Evolutionary conservation across 2,888 invertebrate species (phyloP).

Genomic region (Oscheius sp.): DNA sequence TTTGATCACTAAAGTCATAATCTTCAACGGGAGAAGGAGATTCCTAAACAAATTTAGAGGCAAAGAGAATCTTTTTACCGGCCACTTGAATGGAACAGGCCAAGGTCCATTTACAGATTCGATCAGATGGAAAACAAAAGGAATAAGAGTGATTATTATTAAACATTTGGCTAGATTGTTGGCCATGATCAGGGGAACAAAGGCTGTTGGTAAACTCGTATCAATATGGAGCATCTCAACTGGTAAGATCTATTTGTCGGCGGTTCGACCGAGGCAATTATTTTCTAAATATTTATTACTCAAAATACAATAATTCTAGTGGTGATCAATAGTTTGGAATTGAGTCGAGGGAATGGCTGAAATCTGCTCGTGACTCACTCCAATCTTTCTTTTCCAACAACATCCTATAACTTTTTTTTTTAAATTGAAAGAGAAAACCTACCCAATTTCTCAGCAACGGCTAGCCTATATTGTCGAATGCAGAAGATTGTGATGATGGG

Average conservation of each 20-base stretch:
- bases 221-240: too few relatives aligned
- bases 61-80: not conserved
- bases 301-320: too few relatives aligned
- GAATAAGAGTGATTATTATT: not conserved
- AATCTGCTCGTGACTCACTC: too few relatives aligned
- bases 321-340: too few relatives aligned
- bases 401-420: too few relatives aligned
- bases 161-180: not conserved
- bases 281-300: too few relatives aligned
- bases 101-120: constrained; percentile 17
- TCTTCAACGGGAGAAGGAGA: not conserved
- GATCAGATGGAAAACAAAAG: constrained; percentile 4
- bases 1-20: not conserved
- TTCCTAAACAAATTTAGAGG: not conserved
- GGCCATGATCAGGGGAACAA: too few relatives aligned
- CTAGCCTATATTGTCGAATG: constrained; percentile 1
- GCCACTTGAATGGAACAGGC: constrained; percentile 24
- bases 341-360: too few relatives aligned
- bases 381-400: too few relatives aligned
- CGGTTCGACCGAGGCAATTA: too few relatives aligned
- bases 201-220: too few relatives aligned
- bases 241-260: too few relatives aligned
- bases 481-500: constrained; percentile 10
- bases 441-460: not conserved
- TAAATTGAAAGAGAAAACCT: not conserved